Percentiles rank a stretch among this genome's conserved stretches.
Conservation (phyloP, 2,797 vertebrate genomes). For the Pogoniulus pusillus region DNA sequence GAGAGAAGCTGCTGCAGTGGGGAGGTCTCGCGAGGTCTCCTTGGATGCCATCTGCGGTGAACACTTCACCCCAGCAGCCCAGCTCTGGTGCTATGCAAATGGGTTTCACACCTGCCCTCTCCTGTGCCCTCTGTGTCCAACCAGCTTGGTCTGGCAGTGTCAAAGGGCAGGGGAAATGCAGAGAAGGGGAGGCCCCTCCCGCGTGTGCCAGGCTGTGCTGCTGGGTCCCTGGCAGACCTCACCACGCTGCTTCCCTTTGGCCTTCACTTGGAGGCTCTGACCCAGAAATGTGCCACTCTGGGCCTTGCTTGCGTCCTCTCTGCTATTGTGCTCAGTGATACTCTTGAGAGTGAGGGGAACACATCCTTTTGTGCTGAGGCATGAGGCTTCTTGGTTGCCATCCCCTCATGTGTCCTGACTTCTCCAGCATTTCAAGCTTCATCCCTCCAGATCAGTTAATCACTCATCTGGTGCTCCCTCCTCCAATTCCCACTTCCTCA, state of each 20-base stretch:
- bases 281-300: conserved; percentile 4
- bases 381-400: not conserved
- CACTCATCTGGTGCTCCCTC: not conserved
- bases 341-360: not conserved
- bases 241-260: not conserved
- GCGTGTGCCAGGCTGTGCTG: not conserved
- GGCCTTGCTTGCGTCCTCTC: not conserved
- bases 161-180: conserved; percentile 24
- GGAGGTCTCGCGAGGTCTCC: not conserved
- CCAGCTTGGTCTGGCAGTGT: conserved; percentile 37
- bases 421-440: not conserved
- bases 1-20: not conserved
- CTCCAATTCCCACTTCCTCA: not conserved
- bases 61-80: not conserved
- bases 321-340: not conserved
- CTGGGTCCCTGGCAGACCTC: conserved; percentile 6
- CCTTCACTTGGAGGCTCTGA: not conserved
- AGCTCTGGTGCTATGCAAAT: not conserved
- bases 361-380: not conserved
- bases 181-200: conserved; percentile 1
- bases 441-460: not conserved
- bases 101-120: not conserved
- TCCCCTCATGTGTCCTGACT: not conserved
- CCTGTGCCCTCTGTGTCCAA: not conserved
- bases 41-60: not conserved